These are phyloP conservation scores for Chelonoidis abingdonii DNA, from an alignment of 2,113 vertebrate species.

Conservation along the genomic window DNA sequence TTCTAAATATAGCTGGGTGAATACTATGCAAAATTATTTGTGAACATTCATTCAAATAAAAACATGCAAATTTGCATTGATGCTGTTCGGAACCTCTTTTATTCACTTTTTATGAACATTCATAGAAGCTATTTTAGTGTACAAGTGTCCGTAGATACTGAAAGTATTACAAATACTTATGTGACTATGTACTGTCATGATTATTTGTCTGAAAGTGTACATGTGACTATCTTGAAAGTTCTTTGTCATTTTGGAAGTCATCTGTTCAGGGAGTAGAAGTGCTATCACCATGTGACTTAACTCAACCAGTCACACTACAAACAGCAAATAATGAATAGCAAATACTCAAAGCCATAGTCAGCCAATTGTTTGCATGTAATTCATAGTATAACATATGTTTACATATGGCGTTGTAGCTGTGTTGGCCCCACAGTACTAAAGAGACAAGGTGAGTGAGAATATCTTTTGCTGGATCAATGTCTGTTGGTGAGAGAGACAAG, in stretches of 20 bases:
- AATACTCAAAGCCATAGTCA: not conserved
- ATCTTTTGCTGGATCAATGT: not conserved
- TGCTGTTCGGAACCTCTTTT: not conserved
- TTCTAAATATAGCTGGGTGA: not conserved
- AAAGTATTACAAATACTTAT: not conserved
- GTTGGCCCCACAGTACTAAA: not conserved
- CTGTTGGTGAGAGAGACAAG: too few species aligned
- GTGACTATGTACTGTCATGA: not conserved
- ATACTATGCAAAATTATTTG: not conserved
- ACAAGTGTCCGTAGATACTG: not conserved
- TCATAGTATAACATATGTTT: not conserved
- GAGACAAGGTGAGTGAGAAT: not conserved
- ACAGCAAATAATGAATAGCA: not conserved
- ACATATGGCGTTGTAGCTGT: not conserved
- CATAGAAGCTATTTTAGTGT: not conserved
- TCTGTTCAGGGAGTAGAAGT: not conserved
- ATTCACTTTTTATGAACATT: not conserved
- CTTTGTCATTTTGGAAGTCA: not conserved
- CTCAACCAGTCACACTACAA: not conserved
- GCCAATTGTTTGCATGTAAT: not conserved
- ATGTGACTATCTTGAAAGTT: not conserved
- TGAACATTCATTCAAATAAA: not conserved
- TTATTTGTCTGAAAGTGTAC: not conserved
- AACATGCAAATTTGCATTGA: not conserved
- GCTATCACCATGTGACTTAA: not conserved